Percentiles rank a stretch among this genome's conserved stretches.
phyloP scores from a whole-genome alignment of 2,113 vertebrate genomes.

The Taxidea taxus region DNA sequence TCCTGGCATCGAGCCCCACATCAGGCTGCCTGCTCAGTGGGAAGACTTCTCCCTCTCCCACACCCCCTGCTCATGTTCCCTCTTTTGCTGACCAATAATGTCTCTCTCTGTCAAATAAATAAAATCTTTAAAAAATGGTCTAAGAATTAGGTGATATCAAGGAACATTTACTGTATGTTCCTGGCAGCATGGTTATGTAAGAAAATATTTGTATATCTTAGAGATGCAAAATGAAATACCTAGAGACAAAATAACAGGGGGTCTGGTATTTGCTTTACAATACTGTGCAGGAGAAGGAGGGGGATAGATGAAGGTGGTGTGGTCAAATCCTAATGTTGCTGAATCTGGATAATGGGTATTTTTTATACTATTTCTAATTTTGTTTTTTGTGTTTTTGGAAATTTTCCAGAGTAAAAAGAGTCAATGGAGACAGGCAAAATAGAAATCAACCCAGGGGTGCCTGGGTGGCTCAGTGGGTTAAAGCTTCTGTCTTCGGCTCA shows the following conservation, averaged over 20 bases:
- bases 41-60: too few relatives aligned
- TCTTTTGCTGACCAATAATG: too few relatives aligned
- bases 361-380: conserved; percentile 22
- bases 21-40: too few relatives aligned
- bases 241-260: background rate
- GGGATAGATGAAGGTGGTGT: background rate
- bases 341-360: background rate
- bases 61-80: too few relatives aligned
- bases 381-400: background rate
- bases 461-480: too few relatives aligned
- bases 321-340: background rate
- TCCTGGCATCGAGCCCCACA: too few relatives aligned
- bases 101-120: too few relatives aligned
- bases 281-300: background rate
- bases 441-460: background rate
- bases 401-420: background rate
- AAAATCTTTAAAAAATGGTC: background rate
- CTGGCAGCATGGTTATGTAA: background rate
- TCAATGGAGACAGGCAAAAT: background rate
- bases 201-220: background rate
- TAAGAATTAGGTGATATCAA: background rate
- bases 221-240: background rate
- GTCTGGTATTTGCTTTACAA: background rate
- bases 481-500: too few relatives aligned
- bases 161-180: background rate